Evolutionary conservation across 2,888 invertebrate species (phyloP).

Genomic region (Yponomeuta malinellus): DNA sequence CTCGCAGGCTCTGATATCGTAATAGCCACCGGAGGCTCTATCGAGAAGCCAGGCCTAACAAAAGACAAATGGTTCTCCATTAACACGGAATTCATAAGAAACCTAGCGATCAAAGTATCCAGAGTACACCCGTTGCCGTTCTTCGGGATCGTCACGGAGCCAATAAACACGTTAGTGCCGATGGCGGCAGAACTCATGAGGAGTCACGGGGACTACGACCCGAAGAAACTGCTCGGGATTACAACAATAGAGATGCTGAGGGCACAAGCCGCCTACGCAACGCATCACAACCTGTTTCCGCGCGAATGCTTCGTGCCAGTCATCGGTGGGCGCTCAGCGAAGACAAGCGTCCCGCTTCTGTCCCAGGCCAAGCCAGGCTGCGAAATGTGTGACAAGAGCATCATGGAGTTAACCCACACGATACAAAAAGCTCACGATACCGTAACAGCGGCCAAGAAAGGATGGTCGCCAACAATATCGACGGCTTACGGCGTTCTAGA

Average conservation of each 20-base stretch:
- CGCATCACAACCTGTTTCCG: slow-evolving; percentile 78
- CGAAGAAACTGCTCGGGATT: slow-evolving; percentile 81
- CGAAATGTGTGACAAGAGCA: slow-evolving; percentile 56
- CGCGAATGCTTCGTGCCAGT: slow-evolving; percentile 82
- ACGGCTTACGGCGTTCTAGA: slow-evolving; percentile 78
- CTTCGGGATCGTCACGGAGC: slow-evolving; percentile 60
- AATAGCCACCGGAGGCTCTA: slow-evolving; percentile 78
- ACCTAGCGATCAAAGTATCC: slow-evolving; percentile 39
- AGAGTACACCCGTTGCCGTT: slow-evolving; percentile 49
- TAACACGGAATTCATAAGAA: slow-evolving; percentile 57
- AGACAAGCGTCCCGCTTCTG: slow-evolving; percentile 85
- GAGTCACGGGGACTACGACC: slow-evolving; percentile 70
- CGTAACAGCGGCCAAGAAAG: slow-evolving; percentile 78
- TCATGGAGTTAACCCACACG: slow-evolving; percentile 44
- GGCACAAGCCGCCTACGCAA: slow-evolving; percentile 84
- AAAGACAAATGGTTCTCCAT: slow-evolving; percentile 75
- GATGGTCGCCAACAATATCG: slow-evolving; percentile 75
- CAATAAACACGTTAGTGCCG: slow-evolving; percentile 60
- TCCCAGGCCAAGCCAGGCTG: slow-evolving; percentile 80
- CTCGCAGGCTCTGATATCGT: slow-evolving; percentile 78
- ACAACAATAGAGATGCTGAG: slow-evolving; percentile 83
- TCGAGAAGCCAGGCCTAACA: slow-evolving; percentile 76
- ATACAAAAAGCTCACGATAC: slow-evolving; percentile 78
- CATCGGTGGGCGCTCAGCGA: slow-evolving; percentile 84
- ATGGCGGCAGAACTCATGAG: slow-evolving; percentile 60